Conservation (phyloP, 1,140 invertebrate genomes). For the Amyelois transitella region DNA sequence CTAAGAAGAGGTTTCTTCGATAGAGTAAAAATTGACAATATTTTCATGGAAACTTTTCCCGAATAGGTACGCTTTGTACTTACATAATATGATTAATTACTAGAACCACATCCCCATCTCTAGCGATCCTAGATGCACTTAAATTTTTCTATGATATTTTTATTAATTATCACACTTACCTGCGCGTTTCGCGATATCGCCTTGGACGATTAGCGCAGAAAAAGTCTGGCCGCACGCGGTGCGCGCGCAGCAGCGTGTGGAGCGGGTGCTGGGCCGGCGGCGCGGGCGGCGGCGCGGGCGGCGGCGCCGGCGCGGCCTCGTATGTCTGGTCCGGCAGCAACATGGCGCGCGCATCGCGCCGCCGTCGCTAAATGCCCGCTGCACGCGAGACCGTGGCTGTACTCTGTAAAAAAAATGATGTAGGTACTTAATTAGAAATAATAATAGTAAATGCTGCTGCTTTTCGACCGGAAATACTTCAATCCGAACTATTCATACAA, state of each 20-base stretch:
- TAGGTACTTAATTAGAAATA: too few species aligned
- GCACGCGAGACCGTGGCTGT: neutral
- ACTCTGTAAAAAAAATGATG: neutral
- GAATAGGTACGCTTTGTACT: too few species aligned
- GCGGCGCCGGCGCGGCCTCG: conserved; percentile 49
- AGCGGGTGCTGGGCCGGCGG: conserved; percentile 8
- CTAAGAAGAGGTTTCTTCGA: too few species aligned
- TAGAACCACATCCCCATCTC: too few species aligned
- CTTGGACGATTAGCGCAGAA: conserved; percentile 38
- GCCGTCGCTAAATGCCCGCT: neutral
- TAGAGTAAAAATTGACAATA: too few species aligned
- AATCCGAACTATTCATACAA: neutral
- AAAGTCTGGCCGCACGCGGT: conserved; percentile 47
- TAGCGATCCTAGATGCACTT: too few species aligned
- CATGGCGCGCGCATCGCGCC: conserved; percentile 57
- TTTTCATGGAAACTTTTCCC: too few species aligned
- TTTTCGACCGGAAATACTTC: too few species aligned
- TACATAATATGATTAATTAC: too few species aligned
- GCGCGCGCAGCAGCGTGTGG: conserved; percentile 34
- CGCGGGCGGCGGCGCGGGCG: conserved; percentile 44
- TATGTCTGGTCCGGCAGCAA: conserved; percentile 81
- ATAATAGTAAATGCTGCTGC: too few species aligned
- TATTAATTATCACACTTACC: too few species aligned
- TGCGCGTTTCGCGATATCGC: conserved; percentile 11
- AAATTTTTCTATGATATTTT: too few species aligned